These are phyloP conservation scores for Syndactyla subalaris DNA, from an alignment of 2,797 vertebrate genomes.

Conservation along the genomic window DNA sequence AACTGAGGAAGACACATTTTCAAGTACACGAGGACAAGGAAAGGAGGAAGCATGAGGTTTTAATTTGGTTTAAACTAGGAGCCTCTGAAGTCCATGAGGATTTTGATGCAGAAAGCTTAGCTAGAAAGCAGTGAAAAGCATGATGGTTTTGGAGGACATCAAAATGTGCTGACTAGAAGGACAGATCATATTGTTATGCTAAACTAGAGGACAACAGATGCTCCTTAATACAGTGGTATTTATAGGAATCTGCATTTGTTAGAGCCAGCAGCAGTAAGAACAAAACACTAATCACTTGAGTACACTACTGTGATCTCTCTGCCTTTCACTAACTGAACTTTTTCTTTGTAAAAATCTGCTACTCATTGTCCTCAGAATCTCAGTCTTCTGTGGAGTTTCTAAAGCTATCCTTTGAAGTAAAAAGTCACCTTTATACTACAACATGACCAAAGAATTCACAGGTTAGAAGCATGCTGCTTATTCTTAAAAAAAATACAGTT, in stretches of 20 bases:
- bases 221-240: background rate
- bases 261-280: background rate
- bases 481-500: background rate
- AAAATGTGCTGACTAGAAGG: rapidly evolving
- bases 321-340: background rate
- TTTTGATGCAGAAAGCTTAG: background rate
- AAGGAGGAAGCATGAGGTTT: background rate
- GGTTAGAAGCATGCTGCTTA: background rate
- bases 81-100: background rate
- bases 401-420: background rate
- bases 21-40: background rate
- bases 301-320: background rate
- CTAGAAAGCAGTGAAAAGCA: background rate
- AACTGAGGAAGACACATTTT: background rate
- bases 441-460: background rate
- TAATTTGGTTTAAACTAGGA: background rate
- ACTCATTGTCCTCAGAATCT: background rate
- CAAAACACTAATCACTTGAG: background rate
- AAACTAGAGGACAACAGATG: background rate
- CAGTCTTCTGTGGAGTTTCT: background rate
- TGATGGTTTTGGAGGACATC: background rate
- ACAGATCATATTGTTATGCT: background rate
- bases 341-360: background rate
- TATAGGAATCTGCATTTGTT: background rate
- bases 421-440: background rate